A percentile compares a stretch with the other conserved stretches of the same genome.
phyloP scores from a whole-genome alignment of 2,113 vertebrate species.

The Xerus inauris region DNA sequence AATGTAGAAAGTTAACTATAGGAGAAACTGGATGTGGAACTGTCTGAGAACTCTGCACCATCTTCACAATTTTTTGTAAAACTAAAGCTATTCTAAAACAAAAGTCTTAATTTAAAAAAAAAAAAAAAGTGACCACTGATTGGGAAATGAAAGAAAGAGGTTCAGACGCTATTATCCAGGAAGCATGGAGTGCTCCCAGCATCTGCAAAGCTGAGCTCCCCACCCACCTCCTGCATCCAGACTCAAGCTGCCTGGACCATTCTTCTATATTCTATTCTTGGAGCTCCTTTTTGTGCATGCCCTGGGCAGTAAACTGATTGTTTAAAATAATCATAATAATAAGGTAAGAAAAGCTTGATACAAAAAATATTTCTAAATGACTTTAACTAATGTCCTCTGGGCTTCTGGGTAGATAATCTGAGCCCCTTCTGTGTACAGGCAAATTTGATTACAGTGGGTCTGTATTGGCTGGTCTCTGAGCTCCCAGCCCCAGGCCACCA shows the following conservation, averaged over 20 bases:
- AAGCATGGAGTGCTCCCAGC: not conserved
- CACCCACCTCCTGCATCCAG: not conserved
- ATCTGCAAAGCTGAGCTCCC: not conserved
- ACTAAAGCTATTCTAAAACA: slow-evolving; percentile 2
- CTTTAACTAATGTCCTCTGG: slow-evolving; percentile 77
- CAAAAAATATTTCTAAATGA: slow-evolving; percentile 72
- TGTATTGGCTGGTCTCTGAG: slow-evolving; percentile 30
- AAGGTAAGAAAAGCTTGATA: slow-evolving; percentile 63
- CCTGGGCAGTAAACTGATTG: slow-evolving; percentile 61
- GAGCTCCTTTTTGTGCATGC: not conserved
- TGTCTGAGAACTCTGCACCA: not conserved
- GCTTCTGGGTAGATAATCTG: slow-evolving; percentile 61
- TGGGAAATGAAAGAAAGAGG: not conserved
- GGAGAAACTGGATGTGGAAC: not conserved
- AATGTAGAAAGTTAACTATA: not conserved
- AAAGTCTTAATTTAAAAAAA: not conserved
- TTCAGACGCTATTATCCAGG: not conserved
- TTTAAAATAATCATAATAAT: slow-evolving; percentile 70
- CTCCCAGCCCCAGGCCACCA: slow-evolving; percentile 43
- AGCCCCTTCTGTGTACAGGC: slow-evolving; percentile 23
- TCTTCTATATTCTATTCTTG: slow-evolving; percentile 45
- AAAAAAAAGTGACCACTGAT: too few relatives aligned
- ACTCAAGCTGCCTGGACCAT: not conserved
- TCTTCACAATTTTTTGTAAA: not conserved
- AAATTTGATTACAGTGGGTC: slow-evolving; percentile 68